phyloP scores from a whole-genome alignment of 2,888 invertebrate species.

The Gnatocerus cornutus region DNA sequence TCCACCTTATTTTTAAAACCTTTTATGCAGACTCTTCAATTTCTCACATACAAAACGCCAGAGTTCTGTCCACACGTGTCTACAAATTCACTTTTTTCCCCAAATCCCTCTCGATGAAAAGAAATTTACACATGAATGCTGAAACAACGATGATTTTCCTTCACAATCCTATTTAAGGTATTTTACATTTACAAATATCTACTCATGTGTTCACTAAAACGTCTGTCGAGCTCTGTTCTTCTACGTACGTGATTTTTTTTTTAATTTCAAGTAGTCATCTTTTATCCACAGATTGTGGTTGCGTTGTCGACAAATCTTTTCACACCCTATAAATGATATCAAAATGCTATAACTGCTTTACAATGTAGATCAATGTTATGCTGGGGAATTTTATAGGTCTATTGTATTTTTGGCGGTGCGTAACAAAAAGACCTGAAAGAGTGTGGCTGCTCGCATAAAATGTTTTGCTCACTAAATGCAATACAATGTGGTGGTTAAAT shows the following conservation, averaged over 20 bases:
- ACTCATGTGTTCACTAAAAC: no score
- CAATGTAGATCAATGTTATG: slow-evolving; percentile 2
- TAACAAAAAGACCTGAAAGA: slow-evolving; percentile 1
- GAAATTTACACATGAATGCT: slow-evolving; percentile 35
- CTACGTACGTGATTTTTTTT: no score
- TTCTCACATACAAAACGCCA: slow-evolving; percentile 38
- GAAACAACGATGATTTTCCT: slow-evolving; percentile 4
- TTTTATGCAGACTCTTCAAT: slow-evolving; percentile 30
- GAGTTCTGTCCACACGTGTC: slow-evolving; percentile 23
- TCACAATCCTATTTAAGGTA: not conserved
- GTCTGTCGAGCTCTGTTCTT: no score
- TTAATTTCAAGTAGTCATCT: not conserved
- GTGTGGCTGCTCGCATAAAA: slow-evolving; percentile 16
- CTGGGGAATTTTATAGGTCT: not conserved
- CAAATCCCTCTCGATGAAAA: slow-evolving; percentile 19
- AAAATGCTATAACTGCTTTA: not conserved
- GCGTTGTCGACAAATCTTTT: slow-evolving; percentile 1
- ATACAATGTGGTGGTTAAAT: slow-evolving; percentile 8
- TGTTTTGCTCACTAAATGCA: slow-evolving; percentile 11
- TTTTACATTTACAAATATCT: no score
- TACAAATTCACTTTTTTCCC: slow-evolving; percentile 9
- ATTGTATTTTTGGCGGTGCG: slow-evolving; percentile 3
- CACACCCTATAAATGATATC: not conserved
- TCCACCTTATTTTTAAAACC: slow-evolving; percentile 35
- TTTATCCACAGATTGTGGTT: no score